phyloP scores from a whole-genome alignment of 2,797 vertebrate genomes.

The Sebastes taczanowskii region DNA sequence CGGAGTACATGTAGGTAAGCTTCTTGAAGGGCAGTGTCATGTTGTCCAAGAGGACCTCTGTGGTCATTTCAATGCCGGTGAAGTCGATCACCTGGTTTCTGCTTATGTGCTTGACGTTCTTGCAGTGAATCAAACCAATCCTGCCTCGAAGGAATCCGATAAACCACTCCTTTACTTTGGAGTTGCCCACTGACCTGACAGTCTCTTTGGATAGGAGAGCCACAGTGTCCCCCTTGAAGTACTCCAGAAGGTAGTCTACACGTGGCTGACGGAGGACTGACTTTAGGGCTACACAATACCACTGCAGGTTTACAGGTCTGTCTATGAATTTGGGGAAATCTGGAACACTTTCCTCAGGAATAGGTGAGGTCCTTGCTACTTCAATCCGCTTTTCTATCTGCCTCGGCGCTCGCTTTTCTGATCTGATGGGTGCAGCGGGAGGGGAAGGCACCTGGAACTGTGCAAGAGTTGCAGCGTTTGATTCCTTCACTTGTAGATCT shows the following conservation, averaged over 20 bases:
- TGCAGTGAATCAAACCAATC: slow-evolving; percentile 92
- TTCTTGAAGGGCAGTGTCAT: slow-evolving; percentile 92
- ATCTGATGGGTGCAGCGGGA: slow-evolving; percentile 82
- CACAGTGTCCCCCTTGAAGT: slow-evolving; percentile 96
- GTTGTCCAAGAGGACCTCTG: slow-evolving; percentile 88
- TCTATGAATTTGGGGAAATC: slow-evolving; percentile 87
- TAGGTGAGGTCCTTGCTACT: slow-evolving; percentile 68
- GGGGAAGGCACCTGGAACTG: slow-evolving; percentile 88
- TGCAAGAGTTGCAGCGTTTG: slow-evolving; percentile 67
- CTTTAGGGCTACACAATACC: slow-evolving; percentile 92
- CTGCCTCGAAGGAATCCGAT: slow-evolving; percentile 90
- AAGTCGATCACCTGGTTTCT: slow-evolving; percentile 91
- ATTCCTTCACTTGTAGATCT: slow-evolving; percentile 81
- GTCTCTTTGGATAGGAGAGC: slow-evolving; percentile 91
- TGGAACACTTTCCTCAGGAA: slow-evolving; percentile 78
- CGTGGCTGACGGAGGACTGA: slow-evolving; percentile 91
- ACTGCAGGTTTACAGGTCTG: slow-evolving; percentile 82
- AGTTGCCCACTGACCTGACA: slow-evolving; percentile 91
- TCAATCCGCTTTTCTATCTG: slow-evolving; percentile 76
- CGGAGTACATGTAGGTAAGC: slow-evolving; percentile 95
- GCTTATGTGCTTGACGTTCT: slow-evolving; percentile 92
- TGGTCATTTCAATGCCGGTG: slow-evolving; percentile 83
- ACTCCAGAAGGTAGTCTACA: slow-evolving; percentile 94
- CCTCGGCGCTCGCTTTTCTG: slow-evolving; percentile 72
- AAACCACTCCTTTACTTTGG: slow-evolving; percentile 96